Evolutionary conservation across 2,113 vertebrate genomes (phyloP).

Genomic region (Crotophaga sulcirostris): DNA sequence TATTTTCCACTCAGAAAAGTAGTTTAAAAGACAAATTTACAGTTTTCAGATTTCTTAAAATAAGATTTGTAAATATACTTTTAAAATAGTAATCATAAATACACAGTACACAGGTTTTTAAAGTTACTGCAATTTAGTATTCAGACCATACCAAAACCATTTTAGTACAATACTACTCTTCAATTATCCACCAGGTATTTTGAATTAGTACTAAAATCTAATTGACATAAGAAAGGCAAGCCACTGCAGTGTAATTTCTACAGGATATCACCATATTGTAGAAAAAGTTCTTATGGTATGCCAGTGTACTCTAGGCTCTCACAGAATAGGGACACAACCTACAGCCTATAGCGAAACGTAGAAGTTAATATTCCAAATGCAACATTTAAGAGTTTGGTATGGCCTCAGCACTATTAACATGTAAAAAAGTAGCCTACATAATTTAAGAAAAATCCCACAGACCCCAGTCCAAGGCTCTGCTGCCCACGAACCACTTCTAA

Average conservation of each 20-base stretch:
- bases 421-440: constrained; percentile 79
- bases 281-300: constrained; percentile 2
- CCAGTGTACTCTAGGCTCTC: constrained; percentile 58
- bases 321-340: constrained; percentile 46
- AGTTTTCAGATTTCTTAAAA: constrained; percentile 16
- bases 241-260: constrained; percentile 64
- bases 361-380: constrained; percentile 52
- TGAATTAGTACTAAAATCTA: constrained; percentile 68
- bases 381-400: constrained; percentile 85
- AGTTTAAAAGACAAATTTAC: not conserved
- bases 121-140: constrained; percentile 76
- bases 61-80: constrained; percentile 62
- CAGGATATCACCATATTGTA: constrained; percentile 39
- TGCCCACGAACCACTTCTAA: constrained; percentile 99
- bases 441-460: constrained; percentile 90
- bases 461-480: constrained; percentile 99
- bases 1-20: constrained; percentile 57
- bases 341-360: not conserved
- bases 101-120: constrained; percentile 72
- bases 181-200: not conserved
- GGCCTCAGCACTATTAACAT: constrained; percentile 84
- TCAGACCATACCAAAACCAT: constrained; percentile 87
- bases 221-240: constrained; percentile 62
- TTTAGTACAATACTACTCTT: constrained; percentile 71
- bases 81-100: constrained; percentile 71